Conservation (phyloP, 2,888 invertebrate genomes). For the Drosophila siamana region DNA sequence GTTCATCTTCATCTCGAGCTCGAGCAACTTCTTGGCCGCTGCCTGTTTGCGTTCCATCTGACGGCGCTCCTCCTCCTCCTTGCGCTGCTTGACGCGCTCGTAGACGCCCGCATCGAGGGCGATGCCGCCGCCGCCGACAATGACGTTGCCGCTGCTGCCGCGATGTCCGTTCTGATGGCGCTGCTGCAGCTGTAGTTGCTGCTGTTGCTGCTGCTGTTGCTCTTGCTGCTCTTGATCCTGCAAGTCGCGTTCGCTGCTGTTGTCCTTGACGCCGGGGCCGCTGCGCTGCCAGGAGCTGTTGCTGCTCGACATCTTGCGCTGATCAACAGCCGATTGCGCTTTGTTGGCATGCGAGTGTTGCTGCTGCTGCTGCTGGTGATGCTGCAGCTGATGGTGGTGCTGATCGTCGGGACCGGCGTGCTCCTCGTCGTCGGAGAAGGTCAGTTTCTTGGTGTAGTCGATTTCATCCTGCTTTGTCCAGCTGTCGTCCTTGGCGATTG, state of each 20-base stretch:
- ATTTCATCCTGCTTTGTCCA: slow-evolving; percentile 97
- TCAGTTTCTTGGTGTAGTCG: slow-evolving; percentile 97
- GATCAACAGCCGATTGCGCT: neutral
- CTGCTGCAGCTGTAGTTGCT: slow-evolving; percentile 52
- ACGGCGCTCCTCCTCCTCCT: slow-evolving; percentile 95
- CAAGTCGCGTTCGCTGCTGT: slow-evolving; percentile 65
- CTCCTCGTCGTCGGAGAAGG: slow-evolving; percentile 96
- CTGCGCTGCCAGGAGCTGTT: slow-evolving; percentile 70
- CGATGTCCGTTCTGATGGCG: slow-evolving; percentile 84
- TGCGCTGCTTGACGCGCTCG: slow-evolving; percentile 93
- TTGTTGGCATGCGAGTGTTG: neutral
- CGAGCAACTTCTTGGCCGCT: slow-evolving; percentile 89
- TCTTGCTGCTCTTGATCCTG: neutral
- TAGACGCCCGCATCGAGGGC: slow-evolving; percentile 90
- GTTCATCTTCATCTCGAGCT: slow-evolving; percentile 89
- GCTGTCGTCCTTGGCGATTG: slow-evolving; percentile 94
- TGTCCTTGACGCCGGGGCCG: slow-evolving; percentile 46
- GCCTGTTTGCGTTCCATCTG: slow-evolving; percentile 88
- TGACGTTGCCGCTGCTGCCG: slow-evolving; percentile 83
- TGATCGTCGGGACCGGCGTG: slow-evolving; percentile 82
- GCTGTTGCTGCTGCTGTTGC: slow-evolving; percentile 48
- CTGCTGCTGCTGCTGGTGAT: slow-evolving; percentile 43
- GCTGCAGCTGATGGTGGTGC: slow-evolving; percentile 48
- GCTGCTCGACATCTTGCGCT: slow-evolving; percentile 25
- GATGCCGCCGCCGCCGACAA: slow-evolving; percentile 59